Conservation (phyloP, 2,113 vertebrate species). For the Puntigrus tetrazona region DNA sequence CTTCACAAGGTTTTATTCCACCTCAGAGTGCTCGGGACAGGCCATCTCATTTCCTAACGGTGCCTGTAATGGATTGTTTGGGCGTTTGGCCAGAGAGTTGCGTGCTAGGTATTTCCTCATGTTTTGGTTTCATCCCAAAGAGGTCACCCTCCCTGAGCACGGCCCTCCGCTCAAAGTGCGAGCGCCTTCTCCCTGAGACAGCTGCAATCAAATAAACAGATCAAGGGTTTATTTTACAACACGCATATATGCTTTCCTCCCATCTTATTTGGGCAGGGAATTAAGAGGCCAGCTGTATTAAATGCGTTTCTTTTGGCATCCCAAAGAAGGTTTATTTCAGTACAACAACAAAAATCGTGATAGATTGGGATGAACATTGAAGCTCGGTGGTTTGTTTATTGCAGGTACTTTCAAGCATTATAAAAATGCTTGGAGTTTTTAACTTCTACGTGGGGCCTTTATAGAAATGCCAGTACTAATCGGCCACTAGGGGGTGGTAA, state of each 20-base stretch:
- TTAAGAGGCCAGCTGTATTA: conserved; percentile 33
- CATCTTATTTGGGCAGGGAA: conserved; percentile 15
- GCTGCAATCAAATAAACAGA: conserved; percentile 69
- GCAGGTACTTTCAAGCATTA: conserved; percentile 10
- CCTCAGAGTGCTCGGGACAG: conserved; percentile 59
- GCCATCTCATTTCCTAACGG: conserved; percentile 66
- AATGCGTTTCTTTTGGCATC: conserved; percentile 26
- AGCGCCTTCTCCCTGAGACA: conserved; percentile 59
- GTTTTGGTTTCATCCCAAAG: conserved; percentile 62
- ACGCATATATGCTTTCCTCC: conserved; percentile 50
- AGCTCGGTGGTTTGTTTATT: conserved; percentile 23
- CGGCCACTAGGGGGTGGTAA: conserved; percentile 54
- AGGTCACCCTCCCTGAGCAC: conserved; percentile 59
- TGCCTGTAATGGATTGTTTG: conserved; percentile 61
- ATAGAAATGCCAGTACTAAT: neutral
- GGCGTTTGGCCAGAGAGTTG: conserved; percentile 58
- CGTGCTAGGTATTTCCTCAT: conserved; percentile 58
- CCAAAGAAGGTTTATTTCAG: conserved; percentile 27
- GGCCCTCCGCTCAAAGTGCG: conserved; percentile 41
- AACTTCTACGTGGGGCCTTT: neutral
- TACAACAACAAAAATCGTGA: neutral
- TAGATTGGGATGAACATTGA: neutral
- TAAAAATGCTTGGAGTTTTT: conserved; percentile 15
- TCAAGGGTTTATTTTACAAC: conserved; percentile 58
- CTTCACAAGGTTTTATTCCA: conserved; percentile 55